Conservation (phyloP, 2,888 invertebrate species). For the Rhaphigaster nebulosa region DNA sequence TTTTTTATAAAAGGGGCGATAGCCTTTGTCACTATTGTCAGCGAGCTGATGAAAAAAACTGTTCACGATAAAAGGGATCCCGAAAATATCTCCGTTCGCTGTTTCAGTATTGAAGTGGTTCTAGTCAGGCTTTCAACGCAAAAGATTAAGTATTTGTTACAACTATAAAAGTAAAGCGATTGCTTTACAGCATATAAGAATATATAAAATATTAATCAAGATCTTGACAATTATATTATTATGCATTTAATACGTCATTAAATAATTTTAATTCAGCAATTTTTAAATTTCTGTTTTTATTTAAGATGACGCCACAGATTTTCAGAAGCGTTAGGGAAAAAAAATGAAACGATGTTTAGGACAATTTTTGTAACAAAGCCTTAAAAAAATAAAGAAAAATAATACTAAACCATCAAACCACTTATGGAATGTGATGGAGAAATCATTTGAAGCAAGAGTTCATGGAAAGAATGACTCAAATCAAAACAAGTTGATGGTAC, state of each 20-base stretch:
- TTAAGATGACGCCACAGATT: not conserved
- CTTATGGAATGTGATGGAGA: no score
- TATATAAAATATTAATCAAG: not conserved
- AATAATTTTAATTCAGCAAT: not conserved
- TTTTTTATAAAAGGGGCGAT: slow-evolving; percentile 29
- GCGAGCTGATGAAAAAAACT: not conserved
- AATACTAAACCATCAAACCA: no score
- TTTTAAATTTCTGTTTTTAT: not conserved
- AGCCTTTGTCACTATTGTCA: slow-evolving; percentile 37
- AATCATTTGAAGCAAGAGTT: no score
- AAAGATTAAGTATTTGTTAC: not conserved
- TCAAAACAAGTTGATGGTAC: no score
- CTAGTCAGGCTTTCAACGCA: not conserved
- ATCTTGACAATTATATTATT: no score
- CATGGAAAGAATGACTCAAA: no score
- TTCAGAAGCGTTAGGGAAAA: not conserved
- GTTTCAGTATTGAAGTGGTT: not conserved
- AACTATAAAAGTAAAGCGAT: not conserved
- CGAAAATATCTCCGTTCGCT: not conserved
- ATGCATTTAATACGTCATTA: no score
- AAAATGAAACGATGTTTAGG: no score
- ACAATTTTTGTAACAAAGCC: no score
- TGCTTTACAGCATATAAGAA: not conserved
- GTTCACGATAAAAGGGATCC: not conserved
- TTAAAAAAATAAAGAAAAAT: no score